These are phyloP conservation scores for Percopsis omiscomaycus DNA, from an alignment of 2,797 vertebrate species.

Conservation along the genomic window DNA sequence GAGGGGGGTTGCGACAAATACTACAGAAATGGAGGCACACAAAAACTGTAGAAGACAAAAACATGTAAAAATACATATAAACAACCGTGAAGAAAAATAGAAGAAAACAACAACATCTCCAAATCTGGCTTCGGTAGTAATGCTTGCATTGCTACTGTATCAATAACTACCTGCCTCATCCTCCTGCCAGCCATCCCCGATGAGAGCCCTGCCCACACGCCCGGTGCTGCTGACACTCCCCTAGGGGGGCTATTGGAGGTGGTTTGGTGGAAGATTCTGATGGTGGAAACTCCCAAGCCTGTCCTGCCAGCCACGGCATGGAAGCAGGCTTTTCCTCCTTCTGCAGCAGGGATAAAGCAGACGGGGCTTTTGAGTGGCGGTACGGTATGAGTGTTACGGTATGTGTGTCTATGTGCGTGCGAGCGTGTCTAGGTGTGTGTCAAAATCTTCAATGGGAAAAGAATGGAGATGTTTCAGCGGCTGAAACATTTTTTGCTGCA, in stretches of 20 bases:
- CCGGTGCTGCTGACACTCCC: constrained; percentile 10
- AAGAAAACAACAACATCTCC: too few relatives aligned
- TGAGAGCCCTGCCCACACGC: constrained; percentile 31
- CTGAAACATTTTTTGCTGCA: constrained; percentile 26
- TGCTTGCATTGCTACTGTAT: constrained; percentile 27
- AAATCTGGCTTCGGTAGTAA: constrained; percentile 16
- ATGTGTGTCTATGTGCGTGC: background rate
- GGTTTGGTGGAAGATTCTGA: constrained; percentile 54
- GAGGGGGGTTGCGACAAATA: too few relatives aligned
- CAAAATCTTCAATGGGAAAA: constrained; percentile 20
- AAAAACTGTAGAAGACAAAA: too few relatives aligned
- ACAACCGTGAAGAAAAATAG: too few relatives aligned
- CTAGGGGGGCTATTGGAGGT: constrained; percentile 46
- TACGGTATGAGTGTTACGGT: background rate
- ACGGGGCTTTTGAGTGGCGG: constrained; percentile 4
- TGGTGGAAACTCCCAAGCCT: constrained; percentile 50
- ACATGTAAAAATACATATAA: too few relatives aligned
- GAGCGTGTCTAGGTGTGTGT: constrained; percentile 3
- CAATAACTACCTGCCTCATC: constrained; percentile 45
- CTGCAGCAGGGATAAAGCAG: constrained; percentile 16
- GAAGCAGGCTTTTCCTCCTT: constrained; percentile 40
- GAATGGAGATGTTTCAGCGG: constrained; percentile 24
- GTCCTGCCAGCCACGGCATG: constrained; percentile 23
- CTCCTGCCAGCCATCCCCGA: constrained; percentile 46
- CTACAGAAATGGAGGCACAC: too few relatives aligned